phyloP scores from a whole-genome alignment of 2,888 invertebrate species.

The Psylliodes chrysocephalus region DNA sequence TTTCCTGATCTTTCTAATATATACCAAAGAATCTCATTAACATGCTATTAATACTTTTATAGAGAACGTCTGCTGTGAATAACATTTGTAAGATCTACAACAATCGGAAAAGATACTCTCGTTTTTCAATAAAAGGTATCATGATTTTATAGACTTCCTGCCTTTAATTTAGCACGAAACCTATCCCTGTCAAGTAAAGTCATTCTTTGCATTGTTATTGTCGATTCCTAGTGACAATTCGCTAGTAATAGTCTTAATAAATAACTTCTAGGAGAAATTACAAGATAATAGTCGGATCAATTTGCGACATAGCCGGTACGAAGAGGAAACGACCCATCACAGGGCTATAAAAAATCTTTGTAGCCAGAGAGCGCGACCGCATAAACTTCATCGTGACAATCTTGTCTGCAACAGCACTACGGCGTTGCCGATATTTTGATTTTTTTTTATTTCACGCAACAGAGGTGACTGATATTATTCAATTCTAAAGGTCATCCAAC shows the following conservation, averaged over 20 bases:
- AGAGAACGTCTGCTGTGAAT: too few species aligned
- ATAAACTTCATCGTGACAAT: not conserved
- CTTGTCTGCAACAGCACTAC: slow-evolving; percentile 1
- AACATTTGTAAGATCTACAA: too few species aligned
- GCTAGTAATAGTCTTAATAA: not conserved
- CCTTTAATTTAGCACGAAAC: too few species aligned
- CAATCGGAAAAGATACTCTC: too few species aligned
- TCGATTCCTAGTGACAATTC: slow-evolving; percentile 2
- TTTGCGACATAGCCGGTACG: slow-evolving; percentile 17
- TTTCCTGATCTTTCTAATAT: too few species aligned
- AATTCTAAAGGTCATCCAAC: not conserved
- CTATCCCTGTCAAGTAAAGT: too few species aligned
- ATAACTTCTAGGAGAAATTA: slow-evolving; percentile 9
- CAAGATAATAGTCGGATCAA: slow-evolving; percentile 15
- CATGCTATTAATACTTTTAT: too few species aligned
- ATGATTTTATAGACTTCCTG: too few species aligned
- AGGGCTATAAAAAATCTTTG: not conserved
- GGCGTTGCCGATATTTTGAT: not conserved
- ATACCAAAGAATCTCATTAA: too few species aligned
- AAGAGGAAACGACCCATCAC: slow-evolving; percentile 15
- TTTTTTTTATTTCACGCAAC: slow-evolving; percentile 4
- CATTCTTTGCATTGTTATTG: not conserved
- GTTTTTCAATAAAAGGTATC: too few species aligned
- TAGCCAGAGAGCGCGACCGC: slow-evolving; percentile 4
- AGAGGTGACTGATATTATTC: not conserved